Evolutionary conservation across 2,888 invertebrate species (phyloP).

Genomic region (Lymantria dispar): DNA sequence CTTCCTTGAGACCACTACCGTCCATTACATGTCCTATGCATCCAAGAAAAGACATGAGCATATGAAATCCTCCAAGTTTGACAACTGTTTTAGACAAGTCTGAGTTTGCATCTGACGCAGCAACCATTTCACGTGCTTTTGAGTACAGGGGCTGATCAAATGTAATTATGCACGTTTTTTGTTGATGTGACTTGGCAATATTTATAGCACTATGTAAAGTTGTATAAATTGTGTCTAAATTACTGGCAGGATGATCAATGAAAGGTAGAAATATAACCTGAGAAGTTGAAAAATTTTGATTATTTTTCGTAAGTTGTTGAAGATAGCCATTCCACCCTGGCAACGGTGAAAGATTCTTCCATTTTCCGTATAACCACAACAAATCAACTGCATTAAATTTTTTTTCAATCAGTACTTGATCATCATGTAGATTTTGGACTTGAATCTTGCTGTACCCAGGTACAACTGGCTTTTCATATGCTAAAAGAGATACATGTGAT

Average conservation of each 20-base stretch:
- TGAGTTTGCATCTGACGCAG: constrained; percentile 11
- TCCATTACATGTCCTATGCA: constrained; percentile 30
- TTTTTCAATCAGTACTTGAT: neutral
- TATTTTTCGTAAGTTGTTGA: constrained; percentile 32
- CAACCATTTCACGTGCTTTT: constrained; percentile 38
- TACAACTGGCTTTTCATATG: neutral
- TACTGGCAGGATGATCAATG: constrained; percentile 37
- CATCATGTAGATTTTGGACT: neutral
- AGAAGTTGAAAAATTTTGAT: constrained; percentile 29
- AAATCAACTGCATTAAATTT: neutral
- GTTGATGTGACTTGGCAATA: constrained; percentile 21
- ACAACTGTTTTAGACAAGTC: constrained; percentile 13
- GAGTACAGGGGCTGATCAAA: constrained; percentile 39
- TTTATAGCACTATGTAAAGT: constrained; percentile 20
- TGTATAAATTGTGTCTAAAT: constrained; percentile 34
- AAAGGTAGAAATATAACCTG: constrained; percentile 42
- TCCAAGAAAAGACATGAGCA: constrained; percentile 32
- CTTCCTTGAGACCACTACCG: constrained; percentile 35
- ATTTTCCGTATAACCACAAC: neutral
- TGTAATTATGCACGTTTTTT: constrained; percentile 29
- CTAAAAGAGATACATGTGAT: constrained; percentile 2
- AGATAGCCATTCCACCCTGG: constrained; percentile 34
- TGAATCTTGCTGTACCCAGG: neutral
- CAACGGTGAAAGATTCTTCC: constrained; percentile 17
- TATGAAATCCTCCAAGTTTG: constrained; percentile 34